Base-by-base conservation (phyloP, 2,797 vertebrate species). In the Tamandua tetradactyla region DNA sequence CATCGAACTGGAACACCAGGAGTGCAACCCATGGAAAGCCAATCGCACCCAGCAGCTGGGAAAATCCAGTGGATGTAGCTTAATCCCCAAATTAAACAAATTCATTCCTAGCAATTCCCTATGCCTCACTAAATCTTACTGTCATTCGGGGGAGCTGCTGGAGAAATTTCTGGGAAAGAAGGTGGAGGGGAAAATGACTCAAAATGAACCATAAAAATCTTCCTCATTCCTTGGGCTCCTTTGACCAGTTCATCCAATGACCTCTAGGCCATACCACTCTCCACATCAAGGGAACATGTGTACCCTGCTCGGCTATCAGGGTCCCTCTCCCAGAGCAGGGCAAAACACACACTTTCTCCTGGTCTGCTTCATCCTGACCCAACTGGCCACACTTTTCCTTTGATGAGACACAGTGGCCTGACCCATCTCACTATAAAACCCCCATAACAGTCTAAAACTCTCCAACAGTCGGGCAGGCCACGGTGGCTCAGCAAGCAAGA, bases 131-230 rank as follows among this genome's bases (percentile, higher is more conserved):
- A 87, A 59, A 72, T 57, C 44, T 13, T 68, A 52, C 6, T 0
- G 37, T 57, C 23, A 68, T 49, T 57, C 68, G 44, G 75, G 68
- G 59, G 59, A 71, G 42, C 52, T 49, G 3, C 0, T 74, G 22
- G 42, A 23, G 80, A 78, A n/a, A 49, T 81, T 52, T 84, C 35
- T 69, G 82, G 90, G n/a, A 49, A 89, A 78, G 82, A 64, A 90
- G 23, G n/a, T 22, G 35, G 61, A 30, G 14, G 13, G 2, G 12
- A 27, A 42, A 79, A 35, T 35, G 30, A 9, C 83, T 88, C 64
- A 15, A 42, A 59, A 9, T 40, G 68, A 82, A 37, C 74, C 88
- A 35, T 2, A 22, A 69, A 82, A 69, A 32, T 22, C 15, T 47
- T 79, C 23, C 52, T 25, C 20, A 5, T 30, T 75, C 84, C n/a